phyloP scores from a whole-genome alignment of 2,888 invertebrate species.

The Epirrhoe tristata region DNA sequence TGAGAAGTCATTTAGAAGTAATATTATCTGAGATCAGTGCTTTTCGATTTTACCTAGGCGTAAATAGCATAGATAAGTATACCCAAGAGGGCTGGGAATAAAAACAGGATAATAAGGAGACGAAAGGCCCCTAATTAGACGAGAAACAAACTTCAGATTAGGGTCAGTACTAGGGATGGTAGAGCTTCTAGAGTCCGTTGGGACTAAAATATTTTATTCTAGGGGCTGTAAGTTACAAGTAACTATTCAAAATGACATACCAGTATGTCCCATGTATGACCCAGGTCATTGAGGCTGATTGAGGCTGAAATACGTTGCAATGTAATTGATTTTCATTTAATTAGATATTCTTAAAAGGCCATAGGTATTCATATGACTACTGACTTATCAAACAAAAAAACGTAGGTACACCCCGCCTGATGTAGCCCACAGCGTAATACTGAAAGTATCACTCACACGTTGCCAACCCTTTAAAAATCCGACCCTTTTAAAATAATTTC shows the following conservation, averaged over 20 bases:
- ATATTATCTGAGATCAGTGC: constrained; percentile 12
- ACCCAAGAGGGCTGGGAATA: constrained; percentile 55
- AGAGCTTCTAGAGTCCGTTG: background rate
- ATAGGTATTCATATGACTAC: too few species aligned
- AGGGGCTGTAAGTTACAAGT: too few species aligned
- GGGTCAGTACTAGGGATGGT: constrained; percentile 51
- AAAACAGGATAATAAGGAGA: constrained; percentile 64
- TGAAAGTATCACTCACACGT: too few species aligned
- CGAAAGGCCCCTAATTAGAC: constrained; percentile 69
- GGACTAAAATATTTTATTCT: background rate
- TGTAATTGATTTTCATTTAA: background rate
- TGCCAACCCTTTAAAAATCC: too few species aligned
- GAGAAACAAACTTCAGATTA: constrained; percentile 72
- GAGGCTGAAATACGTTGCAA: background rate
- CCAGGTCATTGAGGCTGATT: too few species aligned
- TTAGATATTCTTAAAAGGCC: too few species aligned
- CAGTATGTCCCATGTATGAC: too few species aligned
- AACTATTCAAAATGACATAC: too few species aligned
- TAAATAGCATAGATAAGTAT: constrained; percentile 53
- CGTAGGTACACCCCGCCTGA: too few species aligned
- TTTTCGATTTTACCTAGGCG: constrained; percentile 27
- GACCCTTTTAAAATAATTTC: background rate
- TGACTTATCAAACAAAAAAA: too few species aligned
- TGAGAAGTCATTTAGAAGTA: background rate
- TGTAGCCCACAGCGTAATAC: too few species aligned